phyloP scores from a whole-genome alignment of 2,113 vertebrate species.

The Regulus satrapa region DNA sequence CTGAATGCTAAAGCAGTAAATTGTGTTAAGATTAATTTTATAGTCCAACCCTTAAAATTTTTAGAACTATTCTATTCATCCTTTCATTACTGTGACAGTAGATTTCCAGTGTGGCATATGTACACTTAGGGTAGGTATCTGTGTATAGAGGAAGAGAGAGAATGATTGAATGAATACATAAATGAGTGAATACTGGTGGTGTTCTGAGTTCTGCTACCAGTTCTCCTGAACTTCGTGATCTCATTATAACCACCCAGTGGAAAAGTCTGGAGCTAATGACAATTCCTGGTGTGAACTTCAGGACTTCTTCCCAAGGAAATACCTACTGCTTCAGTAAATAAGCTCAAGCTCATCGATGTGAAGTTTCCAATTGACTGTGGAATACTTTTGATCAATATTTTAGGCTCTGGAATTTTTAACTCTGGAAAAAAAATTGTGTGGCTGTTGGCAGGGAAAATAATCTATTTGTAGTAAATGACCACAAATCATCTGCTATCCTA shows the following conservation, averaged over 20 bases:
- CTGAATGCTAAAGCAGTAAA: background rate
- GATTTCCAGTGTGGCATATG: background rate
- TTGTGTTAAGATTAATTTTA: background rate
- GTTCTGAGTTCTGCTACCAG: background rate
- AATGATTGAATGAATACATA: background rate
- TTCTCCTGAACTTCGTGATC: background rate
- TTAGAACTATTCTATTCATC: background rate
- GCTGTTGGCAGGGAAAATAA: background rate
- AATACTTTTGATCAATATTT: background rate
- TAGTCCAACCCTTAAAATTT: background rate
- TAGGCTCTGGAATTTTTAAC: background rate
- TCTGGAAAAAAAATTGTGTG: background rate
- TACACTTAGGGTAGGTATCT: rapidly evolving
- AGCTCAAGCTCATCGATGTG: background rate
- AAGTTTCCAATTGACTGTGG: background rate
- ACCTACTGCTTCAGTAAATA: background rate
- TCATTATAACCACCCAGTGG: slow-evolving; percentile 38
- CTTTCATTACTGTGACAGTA: background rate
- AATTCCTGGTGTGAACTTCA: background rate
- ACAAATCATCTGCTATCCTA: background rate
- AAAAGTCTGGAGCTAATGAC: background rate
- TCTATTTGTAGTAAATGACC: background rate
- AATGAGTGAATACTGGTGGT: background rate
- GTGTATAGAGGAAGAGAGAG: rapidly evolving
- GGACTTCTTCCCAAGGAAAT: background rate